Evolutionary conservation across 2,888 invertebrate species (phyloP), one percentile per base, ranked within the genome.

Genomic region (Vesta saturnalis): DNA sequence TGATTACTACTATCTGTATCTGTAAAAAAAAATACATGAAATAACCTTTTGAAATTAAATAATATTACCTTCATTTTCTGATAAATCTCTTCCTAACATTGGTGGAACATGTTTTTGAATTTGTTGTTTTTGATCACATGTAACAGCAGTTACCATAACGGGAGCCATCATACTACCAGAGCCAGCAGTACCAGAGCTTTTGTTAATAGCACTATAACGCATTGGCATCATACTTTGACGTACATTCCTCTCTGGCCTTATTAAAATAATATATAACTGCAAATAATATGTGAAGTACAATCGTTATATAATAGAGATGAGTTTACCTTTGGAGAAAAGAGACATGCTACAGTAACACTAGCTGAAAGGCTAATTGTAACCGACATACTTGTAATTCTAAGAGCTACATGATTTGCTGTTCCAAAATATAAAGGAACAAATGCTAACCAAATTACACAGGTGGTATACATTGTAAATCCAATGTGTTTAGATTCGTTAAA

Each of bases 401-500:
- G 87, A 10, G 95, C 94, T 72, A 96, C 95, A 85, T 96, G 95
- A 81, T 92, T 94, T 69, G 94, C 96, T 1, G 97, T 97, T 72
- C 97, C 97, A 83, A 98, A 97, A 86, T 98, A 98, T 58, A 99
- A 89, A 4, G 98, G 97, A 64, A 99, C 95, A 85, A 99, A 99
- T 16, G 99, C 99, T 74, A 97, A 86, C 99, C 99, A 99, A 81
- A 98, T 97, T 72, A 97, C 94, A 83, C 97, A 96, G 22, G 97
- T 98, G 49, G 97, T 97, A 86, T 97, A 99, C 99, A 99, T 99
- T 19, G 98, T 97, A 85, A 99, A 99, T 66, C 94, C 94, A 77
- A 97, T 97, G 85, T 97, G 96, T 85, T 97, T 97, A 78, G 96
- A 96, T 85, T 97, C 99, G 84, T 99, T 99, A 84, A 99, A 99